Percentiles rank a stretch among this genome's conserved stretches.
These are phyloP conservation scores for Unio pictorum DNA, from an alignment of 2,888 invertebrate genomes.

Conservation along the genomic window DNA sequence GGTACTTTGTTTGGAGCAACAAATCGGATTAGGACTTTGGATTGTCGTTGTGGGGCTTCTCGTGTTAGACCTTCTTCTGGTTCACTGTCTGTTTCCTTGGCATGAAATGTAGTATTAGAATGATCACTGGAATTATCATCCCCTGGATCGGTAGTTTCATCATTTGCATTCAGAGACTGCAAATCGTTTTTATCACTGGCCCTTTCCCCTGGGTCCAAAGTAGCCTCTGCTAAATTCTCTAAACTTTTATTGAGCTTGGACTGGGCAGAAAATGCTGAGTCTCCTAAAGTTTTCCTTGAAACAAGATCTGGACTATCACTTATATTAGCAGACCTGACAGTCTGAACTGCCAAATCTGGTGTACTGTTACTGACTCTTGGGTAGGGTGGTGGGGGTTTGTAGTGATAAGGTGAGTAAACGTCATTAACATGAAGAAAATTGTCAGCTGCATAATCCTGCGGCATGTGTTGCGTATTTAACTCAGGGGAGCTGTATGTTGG, in stretches of 20 bases:
- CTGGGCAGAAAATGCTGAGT: conserved; percentile 40
- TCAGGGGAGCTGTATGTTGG: conserved; percentile 71
- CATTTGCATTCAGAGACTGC: conserved; percentile 8
- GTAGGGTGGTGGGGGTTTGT: conserved; percentile 87
- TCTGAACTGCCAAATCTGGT: conserved; percentile 81
- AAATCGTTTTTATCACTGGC: conserved; percentile 23
- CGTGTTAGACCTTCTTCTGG: conserved; percentile 45
- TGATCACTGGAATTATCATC: conserved; percentile 61
- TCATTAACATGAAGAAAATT: conserved; percentile 56
- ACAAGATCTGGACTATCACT: conserved; percentile 71
- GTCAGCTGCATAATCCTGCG: conserved; percentile 52
- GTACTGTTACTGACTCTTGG: conserved; percentile 83
- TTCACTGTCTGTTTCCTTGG: conserved; percentile 59
- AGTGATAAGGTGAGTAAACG: conserved; percentile 78
- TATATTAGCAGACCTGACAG: conserved; percentile 30
- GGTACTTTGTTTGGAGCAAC: conserved; percentile 60
- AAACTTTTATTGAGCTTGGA: conserved; percentile 51
- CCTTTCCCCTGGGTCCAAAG: conserved; percentile 22
- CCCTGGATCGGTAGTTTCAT: conserved; percentile 18
- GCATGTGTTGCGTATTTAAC: conserved; percentile 58
- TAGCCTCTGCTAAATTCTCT: conserved; percentile 48
- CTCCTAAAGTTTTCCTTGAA: conserved; percentile 75
- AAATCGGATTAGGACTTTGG: conserved; percentile 59
- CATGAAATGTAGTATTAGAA: conserved; percentile 60
- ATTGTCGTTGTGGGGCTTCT: conserved; percentile 38